Base-by-base conservation (phyloP, 2,888 invertebrate genomes). In the Pyrochroa serraticornis region DNA sequence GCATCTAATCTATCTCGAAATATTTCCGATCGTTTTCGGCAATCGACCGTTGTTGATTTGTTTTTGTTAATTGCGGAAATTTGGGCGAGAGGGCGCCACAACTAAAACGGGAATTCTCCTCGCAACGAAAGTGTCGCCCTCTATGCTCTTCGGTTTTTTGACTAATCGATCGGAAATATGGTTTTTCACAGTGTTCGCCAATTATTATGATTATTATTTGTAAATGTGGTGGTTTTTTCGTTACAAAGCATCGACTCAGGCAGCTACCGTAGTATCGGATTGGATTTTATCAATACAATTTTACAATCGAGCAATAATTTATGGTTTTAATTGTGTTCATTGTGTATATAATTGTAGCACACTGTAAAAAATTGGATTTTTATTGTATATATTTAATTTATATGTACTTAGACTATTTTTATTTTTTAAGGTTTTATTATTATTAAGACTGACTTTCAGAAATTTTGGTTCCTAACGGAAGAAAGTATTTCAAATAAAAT, bases 381-480 rank as follows among this genome's bases (percentile, higher is more conserved):
- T 69, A 69, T 71, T 75, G 73, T 75, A 74, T 66, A 74, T 72
- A 73, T 67, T 69, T 71, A 69, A 73, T 73, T 73, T 72, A 73
- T 71, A 66, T 69, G 72, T 73, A 73, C 72, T 73, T 73, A 73
- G 69, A 64, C 67, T 65, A 68, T 70, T 64, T 61, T 61, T 63
- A 10, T 66, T 65, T 66, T 63, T 55, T 75, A 71, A 72, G 71
- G 66, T 75, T 74, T 72, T 74, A 72, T 71, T 71, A 72, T 77
- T 77, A 76, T 78, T 79, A 78, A 79, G 79, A 79, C 79, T 79
- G 79, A 79, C 74, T 75, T 76, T 72, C 70, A 74, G 73, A 75
- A 78, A 76, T 78, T 79, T 79, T 77, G 77, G 77, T 79, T 78
- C 79, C 77, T 78, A 79, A 74, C 70, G 69, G 77, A 74, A 74